These are phyloP conservation scores for Synodontis membranacea DNA, from an alignment of 2,113 vertebrate genomes.

Conservation along the genomic window DNA sequence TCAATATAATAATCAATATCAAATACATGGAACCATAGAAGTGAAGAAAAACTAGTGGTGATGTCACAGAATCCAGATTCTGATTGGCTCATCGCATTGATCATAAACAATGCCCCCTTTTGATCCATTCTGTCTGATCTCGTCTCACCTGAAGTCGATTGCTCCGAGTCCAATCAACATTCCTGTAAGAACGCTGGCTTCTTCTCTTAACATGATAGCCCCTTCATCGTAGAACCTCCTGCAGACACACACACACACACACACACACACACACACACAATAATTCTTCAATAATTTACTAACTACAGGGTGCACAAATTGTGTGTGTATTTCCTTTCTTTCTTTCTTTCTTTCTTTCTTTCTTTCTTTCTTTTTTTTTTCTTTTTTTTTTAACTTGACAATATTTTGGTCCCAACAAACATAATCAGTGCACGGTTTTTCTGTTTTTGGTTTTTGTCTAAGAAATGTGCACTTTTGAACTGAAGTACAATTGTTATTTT, in stretches of 20 bases:
- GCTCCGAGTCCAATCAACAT: slow-evolving; percentile 95
- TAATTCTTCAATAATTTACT: not conserved
- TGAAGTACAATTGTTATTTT: not conserved
- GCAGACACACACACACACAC: slow-evolving; percentile 29
- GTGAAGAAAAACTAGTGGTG: not conserved
- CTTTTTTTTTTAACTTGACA: not conserved
- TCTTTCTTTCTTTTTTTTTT: no score
- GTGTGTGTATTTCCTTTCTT: not conserved
- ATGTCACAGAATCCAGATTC: not conserved
- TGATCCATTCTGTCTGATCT: not conserved
- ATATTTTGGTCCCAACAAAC: not conserved
- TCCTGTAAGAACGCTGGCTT: slow-evolving; percentile 88
- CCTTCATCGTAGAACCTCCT: slow-evolving; percentile 94
- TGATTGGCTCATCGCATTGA: not conserved
- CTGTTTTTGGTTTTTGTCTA: no score
- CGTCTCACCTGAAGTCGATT: slow-evolving; percentile 91
- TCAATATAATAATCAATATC: not conserved
- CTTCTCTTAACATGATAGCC: slow-evolving; percentile 93
- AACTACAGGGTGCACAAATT: not conserved
- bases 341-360: no score
- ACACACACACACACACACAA: not conserved
- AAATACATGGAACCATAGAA: not conserved
- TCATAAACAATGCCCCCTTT: not conserved
- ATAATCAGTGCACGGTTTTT: not conserved
- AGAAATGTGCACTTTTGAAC: not conserved